phyloP scores from a whole-genome alignment of 2,888 invertebrate genomes.

The Phytoseiulus persimilis region DNA sequence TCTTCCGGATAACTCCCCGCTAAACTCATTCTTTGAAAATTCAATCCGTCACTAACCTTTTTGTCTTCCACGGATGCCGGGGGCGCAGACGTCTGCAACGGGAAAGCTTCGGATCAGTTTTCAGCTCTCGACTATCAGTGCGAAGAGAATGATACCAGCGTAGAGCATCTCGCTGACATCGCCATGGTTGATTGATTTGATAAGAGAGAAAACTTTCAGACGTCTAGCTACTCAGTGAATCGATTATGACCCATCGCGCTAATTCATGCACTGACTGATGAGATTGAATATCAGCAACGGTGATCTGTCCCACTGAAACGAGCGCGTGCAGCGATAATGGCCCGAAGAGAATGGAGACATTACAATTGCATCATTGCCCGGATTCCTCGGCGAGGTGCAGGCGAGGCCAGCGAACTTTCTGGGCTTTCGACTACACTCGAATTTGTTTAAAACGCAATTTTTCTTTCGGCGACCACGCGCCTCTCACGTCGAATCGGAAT shows the following conservation, averaged over 20 bases:
- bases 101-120: background rate
- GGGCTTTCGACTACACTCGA: background rate
- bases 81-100: background rate
- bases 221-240: background rate
- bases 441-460: background rate
- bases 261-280: background rate
- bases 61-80: background rate
- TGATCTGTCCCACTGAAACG: background rate
- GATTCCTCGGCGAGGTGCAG: background rate
- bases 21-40: too few relatives aligned
- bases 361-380: background rate
- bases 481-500: background rate
- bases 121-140: background rate
- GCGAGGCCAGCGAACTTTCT: background rate
- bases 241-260: background rate
- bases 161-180: too few relatives aligned
- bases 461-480: background rate
- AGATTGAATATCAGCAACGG: background rate
- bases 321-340: background rate
- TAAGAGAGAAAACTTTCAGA: background rate
- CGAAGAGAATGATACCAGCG: too few relatives aligned
- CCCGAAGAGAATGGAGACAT: background rate
- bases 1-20: too few relatives aligned
- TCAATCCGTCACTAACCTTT: background rate
- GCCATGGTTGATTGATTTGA: background rate